A percentile compares a stretch with the other conserved stretches of the same genome.
These are phyloP conservation scores for Protobothrops mucrosquamatus DNA, from an alignment of 2,113 vertebrate genomes.

Conservation along the genomic window DNA sequence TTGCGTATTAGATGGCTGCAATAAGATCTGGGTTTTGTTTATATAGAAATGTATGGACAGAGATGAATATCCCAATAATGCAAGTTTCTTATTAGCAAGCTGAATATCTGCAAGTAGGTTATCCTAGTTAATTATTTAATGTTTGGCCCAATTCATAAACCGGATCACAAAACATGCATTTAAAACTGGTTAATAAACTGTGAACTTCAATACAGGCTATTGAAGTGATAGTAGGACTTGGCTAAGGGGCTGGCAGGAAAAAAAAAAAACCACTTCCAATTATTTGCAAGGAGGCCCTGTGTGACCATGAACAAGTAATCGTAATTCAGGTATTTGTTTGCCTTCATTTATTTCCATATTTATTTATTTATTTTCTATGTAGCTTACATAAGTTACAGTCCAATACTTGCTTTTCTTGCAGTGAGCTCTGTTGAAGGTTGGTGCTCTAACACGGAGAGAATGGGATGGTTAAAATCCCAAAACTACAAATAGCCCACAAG, in stretches of 20 bases:
- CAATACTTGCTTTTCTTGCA: background rate
- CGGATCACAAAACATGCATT: background rate
- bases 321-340: background rate
- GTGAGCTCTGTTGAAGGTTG: background rate
- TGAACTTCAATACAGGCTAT: background rate
- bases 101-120: slow-evolving; percentile 34
- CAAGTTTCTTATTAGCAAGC: slow-evolving; percentile 47
- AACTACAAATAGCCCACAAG: background rate
- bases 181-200: background rate
- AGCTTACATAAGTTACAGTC: background rate
- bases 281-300: background rate
- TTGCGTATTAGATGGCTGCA: slow-evolving; percentile 49
- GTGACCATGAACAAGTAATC: background rate
- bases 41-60: slow-evolving; percentile 45
- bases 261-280: background rate
- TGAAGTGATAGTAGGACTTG: background rate
- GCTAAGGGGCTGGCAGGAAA: background rate
- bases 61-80: slow-evolving; percentile 45
- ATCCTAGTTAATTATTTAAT: slow-evolving; percentile 30
- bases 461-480: background rate
- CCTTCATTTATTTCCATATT: background rate
- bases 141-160: background rate
- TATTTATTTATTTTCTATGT: background rate
- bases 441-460: background rate
- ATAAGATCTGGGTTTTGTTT: slow-evolving; percentile 54